Base-by-base conservation (phyloP, 2,888 invertebrate species). In the Seira ritae region DNA sequence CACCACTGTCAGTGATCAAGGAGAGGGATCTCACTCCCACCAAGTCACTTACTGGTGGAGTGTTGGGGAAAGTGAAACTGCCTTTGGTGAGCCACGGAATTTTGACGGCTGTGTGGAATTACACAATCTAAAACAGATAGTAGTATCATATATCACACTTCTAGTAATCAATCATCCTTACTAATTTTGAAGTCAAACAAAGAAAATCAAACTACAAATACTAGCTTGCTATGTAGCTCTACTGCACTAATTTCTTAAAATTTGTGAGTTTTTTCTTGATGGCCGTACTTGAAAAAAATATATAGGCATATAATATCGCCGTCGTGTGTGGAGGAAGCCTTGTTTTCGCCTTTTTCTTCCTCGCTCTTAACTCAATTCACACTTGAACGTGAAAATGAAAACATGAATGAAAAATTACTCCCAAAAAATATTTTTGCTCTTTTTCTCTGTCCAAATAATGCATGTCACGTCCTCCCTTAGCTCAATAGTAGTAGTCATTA, bases 1-100 rank as follows among this genome's bases (percentile, higher is more conserved):
- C 65, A 23, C 74, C 84, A 84, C 78, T 80, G 69, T 77, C 80
- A 78, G 80, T 80, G 19, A 84, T 81, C 42, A 84, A 78, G 23
- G 84, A 84, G 17, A 76, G 62, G 73, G 84, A 78, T 68, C 86
- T 78, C 46, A 69, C 78, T 42, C 80, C 83, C 74, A 70, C 37
- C 66, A 77, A 80, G 73, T 76, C 74, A 65, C 67, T 55, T 77
- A 73, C 55, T 70, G 87, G 76, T 46, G 86, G 85, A 78, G 89
- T 86, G 80, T 86, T 87, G 42, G 89, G 88, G 85, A 89, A 85
- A 79, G 87, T 87, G 76, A 89, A 89, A 74, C 88, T 88, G 20
- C 87, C 87, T 84, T 87, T 86, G 70, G 77, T 86, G 66, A 86
- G 87, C 89, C 89, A 89, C 89, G 88, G 88, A 89, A 89, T 88